Percentiles rank a stretch among this genome's conserved stretches.
These are phyloP conservation scores for Rhorus exstirpatorius DNA, from an alignment of 2,888 invertebrate genomes.

Conservation along the genomic window DNA sequence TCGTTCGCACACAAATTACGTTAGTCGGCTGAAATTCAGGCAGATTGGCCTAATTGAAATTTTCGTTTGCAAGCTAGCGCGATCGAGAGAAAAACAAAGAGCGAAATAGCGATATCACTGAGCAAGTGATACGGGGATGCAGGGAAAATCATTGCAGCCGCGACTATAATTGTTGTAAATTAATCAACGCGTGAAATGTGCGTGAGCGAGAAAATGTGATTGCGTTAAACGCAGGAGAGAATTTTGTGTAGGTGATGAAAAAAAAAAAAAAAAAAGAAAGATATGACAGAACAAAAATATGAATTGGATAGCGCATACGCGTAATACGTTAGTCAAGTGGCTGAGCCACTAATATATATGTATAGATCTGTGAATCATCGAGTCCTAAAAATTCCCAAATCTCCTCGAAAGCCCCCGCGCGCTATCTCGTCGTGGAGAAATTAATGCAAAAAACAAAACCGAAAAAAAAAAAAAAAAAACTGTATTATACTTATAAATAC, in stretches of 20 bases:
- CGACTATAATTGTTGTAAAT: conserved; percentile 65
- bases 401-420: conserved; percentile 53
- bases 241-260: conserved; percentile 50
- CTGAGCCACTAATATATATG: conserved; percentile 54
- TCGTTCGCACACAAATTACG: conserved; percentile 47
- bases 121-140: conserved; percentile 1
- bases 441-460: neutral
- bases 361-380: conserved; percentile 64
- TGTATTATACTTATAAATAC: conserved; percentile 68
- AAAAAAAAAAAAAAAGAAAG: conserved; percentile 29
- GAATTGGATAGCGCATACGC: conserved; percentile 54
- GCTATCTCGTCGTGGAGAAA: conserved; percentile 53
- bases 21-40: conserved; percentile 47
- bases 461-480: conserved; percentile 42
- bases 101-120: neutral
- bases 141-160: conserved; percentile 39
- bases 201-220: conserved; percentile 37
- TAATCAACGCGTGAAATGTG: conserved; percentile 47
- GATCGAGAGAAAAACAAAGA: conserved; percentile 32
- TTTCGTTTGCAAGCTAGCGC: conserved; percentile 9
- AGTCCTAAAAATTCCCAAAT: conserved; percentile 49
- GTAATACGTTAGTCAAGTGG: conserved; percentile 55
- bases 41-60: conserved; percentile 63
- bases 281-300: conserved; percentile 50
- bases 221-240: conserved; percentile 42